Evolutionary conservation across 2,797 vertebrate genomes (phyloP).

Genomic region (Acanthornis magna): DNA sequence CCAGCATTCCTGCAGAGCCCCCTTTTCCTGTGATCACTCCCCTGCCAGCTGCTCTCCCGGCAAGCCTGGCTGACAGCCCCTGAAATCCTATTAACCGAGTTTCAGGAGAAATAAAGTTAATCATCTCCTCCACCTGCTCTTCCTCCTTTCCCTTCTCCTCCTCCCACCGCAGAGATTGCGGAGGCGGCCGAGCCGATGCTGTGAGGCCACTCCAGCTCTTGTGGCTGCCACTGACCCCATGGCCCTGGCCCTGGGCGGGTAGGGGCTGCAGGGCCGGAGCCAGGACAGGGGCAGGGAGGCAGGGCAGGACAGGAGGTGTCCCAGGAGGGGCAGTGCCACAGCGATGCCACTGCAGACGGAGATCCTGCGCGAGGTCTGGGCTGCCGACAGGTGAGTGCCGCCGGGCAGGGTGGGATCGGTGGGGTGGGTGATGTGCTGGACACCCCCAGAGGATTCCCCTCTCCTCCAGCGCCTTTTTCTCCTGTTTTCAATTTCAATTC

Average conservation of each 20-base stretch:
- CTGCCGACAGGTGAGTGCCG: slow-evolving; percentile 63
- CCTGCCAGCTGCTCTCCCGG: slow-evolving; percentile 36
- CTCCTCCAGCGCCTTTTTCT: too few relatives aligned
- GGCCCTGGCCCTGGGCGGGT: background rate
- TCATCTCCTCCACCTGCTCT: background rate
- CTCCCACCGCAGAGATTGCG: fast-evolving
- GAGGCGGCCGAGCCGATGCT: background rate
- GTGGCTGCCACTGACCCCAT: background rate
- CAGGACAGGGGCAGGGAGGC: background rate
- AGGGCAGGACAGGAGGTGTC: background rate
- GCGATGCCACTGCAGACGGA: slow-evolving; percentile 74
- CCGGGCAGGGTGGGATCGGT: fast-evolving
- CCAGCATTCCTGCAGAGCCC: fast-evolving
- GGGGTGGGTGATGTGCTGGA: background rate
- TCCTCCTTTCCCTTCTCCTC: slow-evolving; percentile 5
- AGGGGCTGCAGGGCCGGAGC: background rate
- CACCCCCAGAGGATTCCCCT: fast-evolving
- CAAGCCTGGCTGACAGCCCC: background rate
- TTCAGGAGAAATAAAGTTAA: slow-evolving; percentile 59
- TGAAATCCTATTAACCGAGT: slow-evolving; percentile 68
- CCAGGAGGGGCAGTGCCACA: background rate
- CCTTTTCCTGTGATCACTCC: background rate
- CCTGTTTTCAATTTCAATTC: background rate
- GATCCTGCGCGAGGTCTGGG: slow-evolving; percentile 75
- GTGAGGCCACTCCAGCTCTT: fast-evolving